Base-by-base conservation (phyloP, 2,113 vertebrate species). In the Seriola dumerili region DNA sequence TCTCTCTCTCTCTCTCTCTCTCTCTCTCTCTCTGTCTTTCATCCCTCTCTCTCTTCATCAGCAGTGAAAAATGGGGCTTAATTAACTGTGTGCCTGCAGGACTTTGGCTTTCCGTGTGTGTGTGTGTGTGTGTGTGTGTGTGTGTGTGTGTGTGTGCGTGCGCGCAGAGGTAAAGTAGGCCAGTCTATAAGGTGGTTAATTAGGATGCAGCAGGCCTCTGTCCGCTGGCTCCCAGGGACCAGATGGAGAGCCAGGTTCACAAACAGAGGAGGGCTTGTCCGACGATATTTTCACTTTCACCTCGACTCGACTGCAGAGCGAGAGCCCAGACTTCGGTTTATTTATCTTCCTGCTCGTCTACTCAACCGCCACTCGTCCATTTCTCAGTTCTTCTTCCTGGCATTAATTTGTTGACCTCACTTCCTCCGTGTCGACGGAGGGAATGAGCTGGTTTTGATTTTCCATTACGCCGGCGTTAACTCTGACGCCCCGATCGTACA, bases 181-280 rank as follows among this genome's bases (percentile, higher is more conserved):
- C 92, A 94, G 87, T 94, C 92, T 94, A 93, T 93, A 88, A 89
- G 91, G 85, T 93, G 86, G 91, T 91, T 95, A 94, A 96, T 96
- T 95, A 95, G 94, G 86, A 93, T 94, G 93, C 91, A 90, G 88
- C 81, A 85, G 88, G 86, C 88, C 91, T 92, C 88, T 74, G 89
- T 91, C 89, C 88, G 44, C 85, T 85, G 91, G 89, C 85, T 93
- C 82, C 86, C 83, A 84, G 87, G 89, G 87, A 93, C 83, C 94
- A 95, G 93, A 95, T 93, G 91, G 94, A 88, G 86, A 75, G 80
- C 84, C 64, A 42, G 91, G 88, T 89, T 91, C 78, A 82, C 72
- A 88, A 85, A 92, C 89, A 89, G 83, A 85, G 64, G 81, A 75
- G 61, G 32, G 73, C 81, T 87, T 91, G 84, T 92, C 88, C 63